Conservation (phyloP, 2,113 vertebrate species). For the Cisticola juncidis region DNA sequence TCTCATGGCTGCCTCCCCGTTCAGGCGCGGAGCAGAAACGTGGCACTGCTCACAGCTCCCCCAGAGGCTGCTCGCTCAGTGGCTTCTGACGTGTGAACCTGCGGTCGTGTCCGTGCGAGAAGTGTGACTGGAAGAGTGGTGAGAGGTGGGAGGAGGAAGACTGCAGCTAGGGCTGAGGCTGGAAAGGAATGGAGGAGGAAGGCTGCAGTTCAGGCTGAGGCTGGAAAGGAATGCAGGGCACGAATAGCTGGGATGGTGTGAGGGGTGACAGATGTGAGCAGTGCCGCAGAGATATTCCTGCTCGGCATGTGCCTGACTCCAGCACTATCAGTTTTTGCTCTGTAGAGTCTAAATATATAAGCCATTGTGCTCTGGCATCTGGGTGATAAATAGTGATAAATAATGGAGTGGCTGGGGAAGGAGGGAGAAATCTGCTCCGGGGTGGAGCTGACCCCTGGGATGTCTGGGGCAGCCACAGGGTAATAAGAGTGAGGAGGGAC, state of each 20-base stretch:
- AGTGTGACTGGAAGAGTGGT: conserved; percentile 31
- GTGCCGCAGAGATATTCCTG: not conserved
- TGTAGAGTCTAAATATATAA: not conserved
- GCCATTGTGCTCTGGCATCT: not conserved
- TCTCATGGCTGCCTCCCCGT: not conserved
- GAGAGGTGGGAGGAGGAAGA: conserved; percentile 9
- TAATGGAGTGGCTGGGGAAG: not conserved
- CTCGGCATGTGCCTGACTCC: not conserved
- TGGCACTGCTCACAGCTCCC: conserved; percentile 41
- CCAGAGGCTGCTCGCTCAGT: not conserved
- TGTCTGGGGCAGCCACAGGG: not conserved
- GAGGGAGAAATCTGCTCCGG: not conserved
- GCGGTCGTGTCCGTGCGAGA: not conserved
- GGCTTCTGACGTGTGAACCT: not conserved
- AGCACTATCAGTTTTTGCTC: conserved; percentile 13
- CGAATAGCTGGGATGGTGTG: not conserved
- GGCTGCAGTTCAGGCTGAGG: not conserved
- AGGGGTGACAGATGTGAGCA: not conserved
- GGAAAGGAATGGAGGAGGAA: conserved; percentile 1
- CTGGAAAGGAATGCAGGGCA: conserved; percentile 8
- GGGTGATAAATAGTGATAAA: conserved; percentile 9
- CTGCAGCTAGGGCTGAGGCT: not conserved
- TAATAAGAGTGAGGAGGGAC: not conserved
- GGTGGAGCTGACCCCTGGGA: conserved; percentile 15
- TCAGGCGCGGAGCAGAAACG: not conserved